Evolutionary conservation across 2,113 vertebrate genomes (phyloP).

Genomic region (Chelonoidis abingdonii): DNA sequence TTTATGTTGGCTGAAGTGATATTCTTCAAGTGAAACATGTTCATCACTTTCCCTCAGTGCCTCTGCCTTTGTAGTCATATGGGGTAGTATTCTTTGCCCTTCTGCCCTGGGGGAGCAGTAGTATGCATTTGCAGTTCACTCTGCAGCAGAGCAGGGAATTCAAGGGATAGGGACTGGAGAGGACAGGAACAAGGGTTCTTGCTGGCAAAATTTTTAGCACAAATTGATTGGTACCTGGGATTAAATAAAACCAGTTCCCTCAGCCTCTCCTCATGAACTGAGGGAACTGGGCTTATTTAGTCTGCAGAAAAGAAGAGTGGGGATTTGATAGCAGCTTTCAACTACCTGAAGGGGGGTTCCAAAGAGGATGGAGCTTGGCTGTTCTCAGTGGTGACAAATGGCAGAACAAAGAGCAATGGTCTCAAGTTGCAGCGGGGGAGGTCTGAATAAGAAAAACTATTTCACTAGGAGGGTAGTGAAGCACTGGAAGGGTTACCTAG

Average conservation of each 20-base stretch:
- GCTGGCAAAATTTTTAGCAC: background rate
- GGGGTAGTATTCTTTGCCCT: background rate
- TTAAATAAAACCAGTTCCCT: background rate
- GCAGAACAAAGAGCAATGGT: too few relatives aligned
- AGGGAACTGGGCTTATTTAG: too few relatives aligned
- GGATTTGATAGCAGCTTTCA: too few relatives aligned
- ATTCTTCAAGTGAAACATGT: fast-evolving
- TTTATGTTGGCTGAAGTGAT: background rate
- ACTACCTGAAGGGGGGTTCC: too few relatives aligned
- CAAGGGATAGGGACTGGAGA: background rate
- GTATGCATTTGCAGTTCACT: background rate
- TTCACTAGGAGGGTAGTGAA: too few relatives aligned
- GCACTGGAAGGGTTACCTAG: too few relatives aligned
- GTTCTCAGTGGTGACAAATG: too few relatives aligned
- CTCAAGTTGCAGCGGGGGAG: too few relatives aligned
- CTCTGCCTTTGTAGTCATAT: background rate
- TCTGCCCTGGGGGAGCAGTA: background rate
- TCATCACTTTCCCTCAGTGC: background rate
- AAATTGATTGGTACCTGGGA: background rate
- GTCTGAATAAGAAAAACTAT: too few relatives aligned
- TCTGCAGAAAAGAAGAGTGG: too few relatives aligned
- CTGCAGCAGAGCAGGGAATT: background rate
- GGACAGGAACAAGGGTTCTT: background rate
- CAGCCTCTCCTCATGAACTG: too few relatives aligned
- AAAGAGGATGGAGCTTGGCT: too few relatives aligned